Conservation (phyloP, 2,797 vertebrate species). For the Phataginus tetradactyla region DNA sequence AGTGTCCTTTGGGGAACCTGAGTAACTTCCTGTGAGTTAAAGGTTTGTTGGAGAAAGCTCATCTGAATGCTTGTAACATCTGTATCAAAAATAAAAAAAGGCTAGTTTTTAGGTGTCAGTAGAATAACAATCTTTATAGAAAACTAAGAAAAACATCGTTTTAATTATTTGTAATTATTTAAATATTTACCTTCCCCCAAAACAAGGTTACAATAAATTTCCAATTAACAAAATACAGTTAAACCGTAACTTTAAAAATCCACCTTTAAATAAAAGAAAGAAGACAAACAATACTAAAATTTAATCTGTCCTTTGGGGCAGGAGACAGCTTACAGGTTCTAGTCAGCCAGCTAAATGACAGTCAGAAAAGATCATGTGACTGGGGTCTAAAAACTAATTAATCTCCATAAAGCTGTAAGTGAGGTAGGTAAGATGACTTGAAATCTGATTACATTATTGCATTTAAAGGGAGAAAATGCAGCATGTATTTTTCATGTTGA, state of each 20-base stretch:
- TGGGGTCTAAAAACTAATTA: constrained; percentile 95
- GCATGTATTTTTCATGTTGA: constrained; percentile 95
- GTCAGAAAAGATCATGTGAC: constrained; percentile 89
- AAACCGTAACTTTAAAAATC: constrained; percentile 82
- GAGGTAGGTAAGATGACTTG: constrained; percentile 95
- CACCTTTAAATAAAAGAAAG: constrained; percentile 87
- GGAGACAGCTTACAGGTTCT: constrained; percentile 87
- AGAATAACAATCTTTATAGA: constrained; percentile 18
- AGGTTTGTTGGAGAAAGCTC: not conserved
- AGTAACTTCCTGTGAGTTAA: not conserved
- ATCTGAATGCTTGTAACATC: not conserved
- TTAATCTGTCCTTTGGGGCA: constrained; percentile 88
- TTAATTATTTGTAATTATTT: constrained; percentile 66
- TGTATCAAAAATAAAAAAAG: constrained; percentile 58
- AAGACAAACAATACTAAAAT: constrained; percentile 87
- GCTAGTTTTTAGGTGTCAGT: constrained; percentile 52
- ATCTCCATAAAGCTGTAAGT: constrained; percentile 97
- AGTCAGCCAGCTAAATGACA: constrained; percentile 91
- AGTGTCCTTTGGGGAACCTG: not conserved
- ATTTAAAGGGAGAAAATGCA: constrained; percentile 90
- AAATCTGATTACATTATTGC: constrained; percentile 96
- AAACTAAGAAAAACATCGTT: not conserved
- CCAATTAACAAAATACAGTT: constrained; percentile 84
- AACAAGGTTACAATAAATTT: constrained; percentile 65
- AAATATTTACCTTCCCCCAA: constrained; percentile 45